Conservation (phyloP, 1,140 invertebrate genomes). For the Drosophila dunni region DNA sequence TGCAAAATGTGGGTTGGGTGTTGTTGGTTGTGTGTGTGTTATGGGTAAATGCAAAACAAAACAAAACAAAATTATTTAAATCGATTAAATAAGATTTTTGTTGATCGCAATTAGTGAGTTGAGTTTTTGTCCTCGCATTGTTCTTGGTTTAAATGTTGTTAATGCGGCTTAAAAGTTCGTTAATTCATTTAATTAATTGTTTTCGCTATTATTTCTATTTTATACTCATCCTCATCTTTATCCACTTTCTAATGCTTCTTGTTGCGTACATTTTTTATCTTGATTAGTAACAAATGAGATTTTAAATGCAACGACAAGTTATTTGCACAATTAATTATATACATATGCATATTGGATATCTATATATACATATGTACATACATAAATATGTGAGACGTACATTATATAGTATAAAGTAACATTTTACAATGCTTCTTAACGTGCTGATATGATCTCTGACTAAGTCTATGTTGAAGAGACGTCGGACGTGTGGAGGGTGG, state of each 20-base stretch:
- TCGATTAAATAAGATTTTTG: constrained; percentile 82
- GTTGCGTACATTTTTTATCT: constrained; percentile 38
- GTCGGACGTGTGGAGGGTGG: neutral
- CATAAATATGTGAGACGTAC: constrained; percentile 35
- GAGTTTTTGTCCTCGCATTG: constrained; percentile 16
- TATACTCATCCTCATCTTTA: neutral
- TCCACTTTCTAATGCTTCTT: constrained; percentile 6
- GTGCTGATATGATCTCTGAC: constrained; percentile 59
- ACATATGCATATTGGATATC: constrained; percentile 22
- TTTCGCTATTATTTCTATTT: constrained; percentile 15
- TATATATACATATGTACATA: constrained; percentile 21
- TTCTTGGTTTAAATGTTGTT: constrained; percentile 18
- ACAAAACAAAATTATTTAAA: constrained; percentile 82
- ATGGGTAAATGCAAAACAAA: constrained; percentile 54
- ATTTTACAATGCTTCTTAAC: constrained; percentile 40
- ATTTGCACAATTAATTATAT: constrained; percentile 80
- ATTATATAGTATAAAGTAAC: constrained; percentile 42
- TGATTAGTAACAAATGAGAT: constrained; percentile 81
- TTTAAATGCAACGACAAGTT: constrained; percentile 71
- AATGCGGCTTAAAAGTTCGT: constrained; percentile 18
- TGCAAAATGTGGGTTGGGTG: constrained; percentile 33
- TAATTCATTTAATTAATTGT: constrained; percentile 41
- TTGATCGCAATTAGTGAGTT: constrained; percentile 34
- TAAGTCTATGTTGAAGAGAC: constrained; percentile 1
- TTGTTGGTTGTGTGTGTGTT: constrained; percentile 6